These are phyloP conservation scores for Leucophora obtusa DNA, from an alignment of 2,888 invertebrate species.

Conservation along the genomic window DNA sequence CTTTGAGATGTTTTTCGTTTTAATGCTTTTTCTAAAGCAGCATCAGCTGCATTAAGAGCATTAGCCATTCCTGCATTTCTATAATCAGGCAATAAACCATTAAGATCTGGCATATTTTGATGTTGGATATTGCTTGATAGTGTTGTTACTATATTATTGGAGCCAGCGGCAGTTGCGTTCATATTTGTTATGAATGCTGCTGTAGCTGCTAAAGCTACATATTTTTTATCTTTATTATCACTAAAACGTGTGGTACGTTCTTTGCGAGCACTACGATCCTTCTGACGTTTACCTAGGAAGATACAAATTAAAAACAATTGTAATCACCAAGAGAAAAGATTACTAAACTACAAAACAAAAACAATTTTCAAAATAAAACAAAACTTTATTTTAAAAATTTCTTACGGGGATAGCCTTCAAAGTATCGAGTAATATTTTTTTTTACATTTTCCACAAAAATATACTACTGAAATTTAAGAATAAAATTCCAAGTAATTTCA, in stretches of 20 bases:
- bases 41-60: conserved; percentile 70
- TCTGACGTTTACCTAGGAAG: conserved; percentile 74
- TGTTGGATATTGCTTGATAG: conserved; percentile 15
- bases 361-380: not conserved
- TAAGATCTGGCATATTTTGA: conserved; percentile 47
- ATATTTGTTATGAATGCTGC: conserved; percentile 68
- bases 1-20: conserved; percentile 58
- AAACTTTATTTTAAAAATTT: not conserved
- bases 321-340: not conserved
- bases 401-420: too few relatives aligned
- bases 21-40: conserved; percentile 69
- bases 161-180: conserved; percentile 22
- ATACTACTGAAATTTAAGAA: too few relatives aligned
- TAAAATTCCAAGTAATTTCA: too few relatives aligned
- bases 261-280: conserved; percentile 69
- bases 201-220: conserved; percentile 57
- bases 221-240: conserved; percentile 76
- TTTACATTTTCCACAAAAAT: too few relatives aligned
- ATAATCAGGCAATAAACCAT: conserved; percentile 43
- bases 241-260: conserved; percentile 78
- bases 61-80: conserved; percentile 51
- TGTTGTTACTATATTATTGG: conserved; percentile 19
- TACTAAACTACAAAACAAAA: not conserved
- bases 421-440: too few relatives aligned
- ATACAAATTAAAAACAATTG: conserved; percentile 37